Percentiles rank a stretch among this genome's conserved stretches.
Evolutionary conservation across 1,140 invertebrate species (phyloP).

Genomic region (Papilio xuthus): DNA sequence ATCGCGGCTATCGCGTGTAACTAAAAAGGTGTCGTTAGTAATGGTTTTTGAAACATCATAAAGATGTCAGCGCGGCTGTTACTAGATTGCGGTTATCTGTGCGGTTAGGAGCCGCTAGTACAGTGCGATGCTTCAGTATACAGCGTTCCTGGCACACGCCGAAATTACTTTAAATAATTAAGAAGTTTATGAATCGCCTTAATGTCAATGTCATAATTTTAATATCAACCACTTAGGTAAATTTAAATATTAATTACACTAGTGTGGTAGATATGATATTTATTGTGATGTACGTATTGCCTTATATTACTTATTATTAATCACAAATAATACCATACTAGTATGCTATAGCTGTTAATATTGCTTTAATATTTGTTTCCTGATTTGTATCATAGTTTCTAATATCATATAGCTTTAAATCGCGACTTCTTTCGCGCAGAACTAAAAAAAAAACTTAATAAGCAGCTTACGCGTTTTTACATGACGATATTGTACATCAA

Average conservation of each 20-base stretch:
- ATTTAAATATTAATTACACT: neutral
- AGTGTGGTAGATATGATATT: neutral
- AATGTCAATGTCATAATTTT: neutral
- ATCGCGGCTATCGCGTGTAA: slow-evolving; percentile 69
- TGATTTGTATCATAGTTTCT: too few species aligned
- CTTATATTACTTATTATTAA: too few species aligned
- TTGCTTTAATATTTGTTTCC: too few species aligned
- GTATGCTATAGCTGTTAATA: too few species aligned
- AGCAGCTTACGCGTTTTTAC: too few species aligned
- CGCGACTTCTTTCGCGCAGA: too few species aligned
- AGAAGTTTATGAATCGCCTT: too few species aligned
- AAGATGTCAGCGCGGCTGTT: slow-evolving; percentile 77
- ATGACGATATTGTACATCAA: too few species aligned
- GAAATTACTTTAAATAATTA: neutral
- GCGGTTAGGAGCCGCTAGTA: slow-evolving; percentile 60
- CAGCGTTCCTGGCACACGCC: neutral
- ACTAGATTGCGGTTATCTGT: slow-evolving; percentile 76
- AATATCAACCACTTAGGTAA: neutral
- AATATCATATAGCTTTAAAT: too few species aligned
- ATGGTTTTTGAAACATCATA: slow-evolving; percentile 81
- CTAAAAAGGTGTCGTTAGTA: slow-evolving; percentile 81
- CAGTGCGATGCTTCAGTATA: slow-evolving; percentile 36
- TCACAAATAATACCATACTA: too few species aligned
- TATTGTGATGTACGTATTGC: too few species aligned
- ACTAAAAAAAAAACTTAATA: too few species aligned